These are phyloP conservation scores for Gallinago undulata DNA, from an alignment of 2,113 vertebrate genomes.

Conservation along the genomic window DNA sequence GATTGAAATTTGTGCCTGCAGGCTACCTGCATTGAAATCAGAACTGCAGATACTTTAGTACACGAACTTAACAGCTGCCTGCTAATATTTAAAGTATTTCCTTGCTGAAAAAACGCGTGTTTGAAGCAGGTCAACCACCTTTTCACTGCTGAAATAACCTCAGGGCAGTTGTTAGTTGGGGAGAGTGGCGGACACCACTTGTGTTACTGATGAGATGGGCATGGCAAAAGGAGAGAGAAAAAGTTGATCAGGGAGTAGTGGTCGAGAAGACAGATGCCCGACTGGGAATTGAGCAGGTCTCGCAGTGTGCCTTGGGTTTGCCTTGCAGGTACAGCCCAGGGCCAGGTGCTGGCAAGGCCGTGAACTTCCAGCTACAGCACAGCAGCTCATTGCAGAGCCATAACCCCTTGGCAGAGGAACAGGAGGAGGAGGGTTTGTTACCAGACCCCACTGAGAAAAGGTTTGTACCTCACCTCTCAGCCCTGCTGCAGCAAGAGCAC, in stretches of 20 bases:
- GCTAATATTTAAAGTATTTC: background rate
- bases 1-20: background rate
- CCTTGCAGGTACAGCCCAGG: constrained; percentile 23
- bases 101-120: background rate
- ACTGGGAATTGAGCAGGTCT: background rate
- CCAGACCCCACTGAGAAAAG: constrained; percentile 62
- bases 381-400: background rate
- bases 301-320: background rate
- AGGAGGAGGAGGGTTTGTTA: background rate
- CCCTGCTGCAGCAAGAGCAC: background rate
- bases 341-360: background rate
- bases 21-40: background rate
- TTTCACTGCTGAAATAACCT: background rate
- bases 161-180: background rate
- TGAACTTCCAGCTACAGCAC: constrained; percentile 40
- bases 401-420: background rate
- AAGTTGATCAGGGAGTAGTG: background rate
- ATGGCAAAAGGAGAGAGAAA: background rate
- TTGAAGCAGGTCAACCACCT: background rate
- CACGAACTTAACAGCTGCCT: background rate
- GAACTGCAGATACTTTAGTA: background rate
- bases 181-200: background rate
- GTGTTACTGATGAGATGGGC: background rate
- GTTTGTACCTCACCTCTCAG: constrained; percentile 33
- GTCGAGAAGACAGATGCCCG: background rate